These are phyloP conservation scores for Scrobipalpa costella DNA, from an alignment of 2,888 invertebrate genomes.

Conservation along the genomic window DNA sequence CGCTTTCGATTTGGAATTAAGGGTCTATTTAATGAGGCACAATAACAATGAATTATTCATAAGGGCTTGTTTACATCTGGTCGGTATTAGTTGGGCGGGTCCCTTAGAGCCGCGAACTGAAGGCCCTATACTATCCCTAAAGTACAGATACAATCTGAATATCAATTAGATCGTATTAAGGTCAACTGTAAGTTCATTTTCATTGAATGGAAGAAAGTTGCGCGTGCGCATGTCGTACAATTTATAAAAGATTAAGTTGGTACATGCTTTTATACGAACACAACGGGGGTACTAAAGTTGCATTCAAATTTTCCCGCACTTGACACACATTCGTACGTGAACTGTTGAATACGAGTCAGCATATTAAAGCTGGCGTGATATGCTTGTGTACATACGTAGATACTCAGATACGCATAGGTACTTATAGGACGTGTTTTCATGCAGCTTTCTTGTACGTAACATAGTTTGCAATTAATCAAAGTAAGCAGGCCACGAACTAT, in stretches of 20 bases:
- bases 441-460: slow-evolving; percentile 14
- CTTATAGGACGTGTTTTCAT: not conserved
- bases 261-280: slow-evolving; percentile 21
- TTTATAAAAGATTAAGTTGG: slow-evolving; percentile 24
- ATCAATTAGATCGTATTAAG: slow-evolving; percentile 34
- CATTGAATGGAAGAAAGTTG: slow-evolving; percentile 41
- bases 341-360: slow-evolving; percentile 15
- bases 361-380: not conserved
- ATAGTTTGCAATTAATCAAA: slow-evolving; percentile 21
- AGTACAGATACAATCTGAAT: slow-evolving; percentile 30
- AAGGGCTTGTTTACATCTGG: slow-evolving; percentile 48
- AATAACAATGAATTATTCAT: slow-evolving; percentile 59
- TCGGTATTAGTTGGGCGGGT: slow-evolving; percentile 44
- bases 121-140: slow-evolving; percentile 23
- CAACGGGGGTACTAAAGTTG: slow-evolving; percentile 16
- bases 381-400: no score
- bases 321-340: slow-evolving; percentile 19
- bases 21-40: slow-evolving; percentile 47
- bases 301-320: slow-evolving; percentile 19
- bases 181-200: slow-evolving; percentile 36
- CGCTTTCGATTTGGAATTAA: slow-evolving; percentile 57
- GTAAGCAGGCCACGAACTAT: slow-evolving; percentile 27
- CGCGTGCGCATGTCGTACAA: slow-evolving; percentile 27
- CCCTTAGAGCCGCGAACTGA: slow-evolving; percentile 26
- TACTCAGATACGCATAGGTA: no score